A percentile compares a stretch with the other conserved stretches of the same genome.
These are phyloP conservation scores for Drosophila subpulchrella DNA, from an alignment of 1,140 invertebrate genomes.

Conservation along the genomic window DNA sequence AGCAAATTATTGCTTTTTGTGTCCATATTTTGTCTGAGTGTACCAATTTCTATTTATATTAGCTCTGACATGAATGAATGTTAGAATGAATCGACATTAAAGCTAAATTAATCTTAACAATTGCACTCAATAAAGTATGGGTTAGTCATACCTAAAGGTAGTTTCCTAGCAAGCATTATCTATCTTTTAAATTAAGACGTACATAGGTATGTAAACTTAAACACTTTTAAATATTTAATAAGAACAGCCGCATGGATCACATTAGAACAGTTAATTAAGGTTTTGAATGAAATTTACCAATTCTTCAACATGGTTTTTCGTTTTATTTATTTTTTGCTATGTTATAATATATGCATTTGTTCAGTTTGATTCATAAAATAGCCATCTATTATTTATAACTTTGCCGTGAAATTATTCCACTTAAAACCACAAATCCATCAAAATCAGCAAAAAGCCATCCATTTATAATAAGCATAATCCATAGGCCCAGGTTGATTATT, in stretches of 20 bases:
- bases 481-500: conserved; percentile 8
- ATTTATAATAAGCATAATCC: conserved; percentile 14
- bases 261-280: no score
- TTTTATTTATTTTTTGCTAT: no score
- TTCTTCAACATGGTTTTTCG: no score
- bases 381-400: background rate
- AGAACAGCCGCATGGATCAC: no score
- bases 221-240: no score
- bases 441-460: conserved; percentile 3
- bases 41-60: no score
- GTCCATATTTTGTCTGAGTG: no score
- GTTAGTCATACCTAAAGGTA: background rate
- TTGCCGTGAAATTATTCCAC: background rate
- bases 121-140: background rate
- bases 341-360: background rate
- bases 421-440: conserved; percentile 7
- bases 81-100: no score
- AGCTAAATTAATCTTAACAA: background rate
- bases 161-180: background rate
- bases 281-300: no score
- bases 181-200: background rate
- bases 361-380: background rate
- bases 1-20: no score
- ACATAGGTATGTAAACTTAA: no score
- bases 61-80: no score